Evolutionary conservation across 2,113 vertebrate genomes (phyloP), one percentile per base, ranked within the genome.

Genomic region (Cercopithecus mona): DNA sequence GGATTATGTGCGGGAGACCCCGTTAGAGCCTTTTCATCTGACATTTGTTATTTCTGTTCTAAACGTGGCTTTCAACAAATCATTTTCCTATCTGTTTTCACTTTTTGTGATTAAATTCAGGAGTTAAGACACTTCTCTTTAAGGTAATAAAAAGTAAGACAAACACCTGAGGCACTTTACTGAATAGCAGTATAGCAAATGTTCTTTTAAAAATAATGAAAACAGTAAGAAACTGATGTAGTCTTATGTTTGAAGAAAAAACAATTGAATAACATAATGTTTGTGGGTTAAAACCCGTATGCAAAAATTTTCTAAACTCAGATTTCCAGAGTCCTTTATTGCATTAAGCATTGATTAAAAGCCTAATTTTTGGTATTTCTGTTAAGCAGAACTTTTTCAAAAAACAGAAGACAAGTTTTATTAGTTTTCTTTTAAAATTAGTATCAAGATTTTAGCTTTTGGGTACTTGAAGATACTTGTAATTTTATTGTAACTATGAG

Each of bases 81-180:
- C 10, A 59, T 61, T 91, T 59, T 68, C 50, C 18, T 83, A 64
- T 52, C n/a, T 84, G 3, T 95, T 97, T 94, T 90, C 59, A 79
- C 82, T 96, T 93, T 96, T 76, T 75, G 45, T 86, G 80, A 87
- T 94, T 93, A 72, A 52, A 78, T 30, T 68, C 35, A 88, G 81
- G 25, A 92, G 23, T 91, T 92, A 86, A 48, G 68, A 78, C n/a
- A 52, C 40, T 90, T 96, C 57, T 83, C 35, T 83, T 0, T 68
- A 32, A 87, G 35, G 17, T 88, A 72, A 68, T 95, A 82, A 89
- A 83, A 95, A 87, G 45, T 79, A 73, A 96, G 90, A 48, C 35
- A 40, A 25, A 88, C 32, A 50, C 3, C 4, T 13, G n/a, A 59
- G 64, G 23, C 35, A 45, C 48, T 92, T 76, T 57, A 27, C 55